phyloP scores from a whole-genome alignment of 2,113 vertebrate species.

The Alethe castanea region DNA sequence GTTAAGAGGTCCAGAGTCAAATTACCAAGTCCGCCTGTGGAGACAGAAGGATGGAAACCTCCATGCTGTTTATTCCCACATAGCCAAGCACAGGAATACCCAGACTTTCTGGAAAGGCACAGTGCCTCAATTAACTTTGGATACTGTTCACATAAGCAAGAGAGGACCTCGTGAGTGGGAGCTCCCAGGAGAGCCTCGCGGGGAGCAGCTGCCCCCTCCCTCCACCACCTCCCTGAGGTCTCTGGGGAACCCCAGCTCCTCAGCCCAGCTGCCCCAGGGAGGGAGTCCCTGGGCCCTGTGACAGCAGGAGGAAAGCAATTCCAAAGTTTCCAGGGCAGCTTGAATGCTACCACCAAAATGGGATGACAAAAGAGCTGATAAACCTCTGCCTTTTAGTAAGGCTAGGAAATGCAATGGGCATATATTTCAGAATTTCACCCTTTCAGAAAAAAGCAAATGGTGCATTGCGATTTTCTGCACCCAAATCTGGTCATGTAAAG shows the following conservation, averaged over 20 bases:
- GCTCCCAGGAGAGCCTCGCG: rapidly evolving
- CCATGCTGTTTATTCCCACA: background rate
- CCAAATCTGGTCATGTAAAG: background rate
- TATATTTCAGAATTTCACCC: background rate
- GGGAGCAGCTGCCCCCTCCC: background rate
- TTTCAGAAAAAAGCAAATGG: background rate
- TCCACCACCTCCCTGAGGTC: rapidly evolving
- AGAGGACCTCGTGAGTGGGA: rapidly evolving
- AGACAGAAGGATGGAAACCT: background rate
- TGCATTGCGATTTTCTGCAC: background rate
- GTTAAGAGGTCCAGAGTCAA: background rate
- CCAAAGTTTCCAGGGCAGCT: background rate
- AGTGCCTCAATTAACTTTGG: background rate
- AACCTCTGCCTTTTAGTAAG: background rate
- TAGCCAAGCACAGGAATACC: background rate
- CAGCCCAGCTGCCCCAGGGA: rapidly evolving
- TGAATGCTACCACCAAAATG: background rate
- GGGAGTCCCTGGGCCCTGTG: background rate
- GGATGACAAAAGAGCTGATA: background rate
- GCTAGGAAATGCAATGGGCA: background rate
- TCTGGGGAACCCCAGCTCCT: background rate
- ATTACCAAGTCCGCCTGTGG: background rate
- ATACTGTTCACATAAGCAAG: background rate
- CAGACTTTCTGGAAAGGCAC: background rate
- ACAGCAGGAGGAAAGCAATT: background rate